Evolutionary conservation across 2,888 invertebrate species (phyloP).

Genomic region (Caenorhabditis doughertyi): DNA sequence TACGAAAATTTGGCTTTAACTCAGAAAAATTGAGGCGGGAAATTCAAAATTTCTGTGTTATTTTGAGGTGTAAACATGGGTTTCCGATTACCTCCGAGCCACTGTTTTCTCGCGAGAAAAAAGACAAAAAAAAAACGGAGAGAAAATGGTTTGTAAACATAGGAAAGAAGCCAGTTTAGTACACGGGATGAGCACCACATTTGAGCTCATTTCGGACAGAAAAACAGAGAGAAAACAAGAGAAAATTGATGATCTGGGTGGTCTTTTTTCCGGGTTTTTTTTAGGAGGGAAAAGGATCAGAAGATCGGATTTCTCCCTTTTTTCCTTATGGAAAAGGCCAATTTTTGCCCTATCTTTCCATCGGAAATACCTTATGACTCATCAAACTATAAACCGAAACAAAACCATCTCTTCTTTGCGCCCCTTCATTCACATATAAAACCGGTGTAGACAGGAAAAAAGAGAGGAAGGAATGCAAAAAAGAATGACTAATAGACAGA

Average conservation of each 20-base stretch:
- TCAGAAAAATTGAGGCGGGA: not conserved
- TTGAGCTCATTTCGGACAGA: not conserved
- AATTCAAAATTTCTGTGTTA: not conserved
- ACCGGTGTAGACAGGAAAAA: not conserved
- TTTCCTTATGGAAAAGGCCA: not conserved
- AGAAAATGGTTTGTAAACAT: conserved; percentile 54
- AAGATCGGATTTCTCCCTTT: not conserved
- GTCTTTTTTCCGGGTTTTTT: conserved; percentile 32
- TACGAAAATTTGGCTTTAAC: too few relatives aligned
- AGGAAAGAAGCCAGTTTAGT: not conserved
- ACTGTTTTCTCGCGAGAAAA: not conserved
- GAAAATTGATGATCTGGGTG: conserved; percentile 34
- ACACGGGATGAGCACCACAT: conserved; percentile 17
- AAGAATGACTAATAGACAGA: conserved; percentile 4
- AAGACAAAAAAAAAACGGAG: not conserved
- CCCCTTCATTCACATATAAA: not conserved
- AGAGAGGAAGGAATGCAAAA: not conserved
- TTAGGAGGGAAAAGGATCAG: not conserved
- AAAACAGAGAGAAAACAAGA: not conserved
- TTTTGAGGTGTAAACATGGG: conserved; percentile 35
- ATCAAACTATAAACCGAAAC: conserved; percentile 28
- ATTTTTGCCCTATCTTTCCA: not conserved
- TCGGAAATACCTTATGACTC: conserved; percentile 3
- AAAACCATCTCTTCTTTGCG: not conserved
- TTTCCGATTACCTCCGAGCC: conserved; percentile 50